Conservation (phyloP, 2,888 invertebrate genomes). For the Oscheius sp. region DNA sequence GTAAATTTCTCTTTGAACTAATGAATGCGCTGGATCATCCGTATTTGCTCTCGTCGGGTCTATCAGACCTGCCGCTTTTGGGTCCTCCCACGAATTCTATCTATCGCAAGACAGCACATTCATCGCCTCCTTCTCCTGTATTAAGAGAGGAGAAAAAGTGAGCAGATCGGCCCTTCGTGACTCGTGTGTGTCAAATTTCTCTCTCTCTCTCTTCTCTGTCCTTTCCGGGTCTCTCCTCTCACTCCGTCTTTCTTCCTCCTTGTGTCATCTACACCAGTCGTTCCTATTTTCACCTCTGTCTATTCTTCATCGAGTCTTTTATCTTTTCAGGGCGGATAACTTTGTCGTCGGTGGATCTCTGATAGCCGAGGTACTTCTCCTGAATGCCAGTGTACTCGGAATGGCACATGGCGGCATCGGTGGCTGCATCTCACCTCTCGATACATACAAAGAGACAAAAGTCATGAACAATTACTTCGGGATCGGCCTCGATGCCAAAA, state of each 20-base stretch:
- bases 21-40: constrained; percentile 28
- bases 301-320: not conserved
- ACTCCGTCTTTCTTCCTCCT: not conserved
- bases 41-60: constrained; percentile 21
- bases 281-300: not conserved
- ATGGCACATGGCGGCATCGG: constrained; percentile 83
- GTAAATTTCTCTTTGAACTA: constrained; percentile 28
- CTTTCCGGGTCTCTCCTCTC: constrained; percentile 9
- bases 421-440: constrained; percentile 73
- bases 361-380: constrained; percentile 92
- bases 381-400: constrained; percentile 94
- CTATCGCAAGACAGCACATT: constrained; percentile 5
- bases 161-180: not conserved
- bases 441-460: constrained; percentile 88
- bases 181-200: not conserved
- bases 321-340: constrained; percentile 10
- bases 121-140: not conserved
- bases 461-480: constrained; percentile 99
- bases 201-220: not conserved
- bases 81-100: constrained; percentile 20
- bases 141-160: not conserved
- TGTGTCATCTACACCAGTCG: not conserved
- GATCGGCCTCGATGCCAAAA: constrained; percentile 97
- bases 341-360: constrained; percentile 81
- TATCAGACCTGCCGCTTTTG: constrained; percentile 13